Conservation (phyloP, 2,797 vertebrate genomes). For the Sebastes hubbsi region DNA sequence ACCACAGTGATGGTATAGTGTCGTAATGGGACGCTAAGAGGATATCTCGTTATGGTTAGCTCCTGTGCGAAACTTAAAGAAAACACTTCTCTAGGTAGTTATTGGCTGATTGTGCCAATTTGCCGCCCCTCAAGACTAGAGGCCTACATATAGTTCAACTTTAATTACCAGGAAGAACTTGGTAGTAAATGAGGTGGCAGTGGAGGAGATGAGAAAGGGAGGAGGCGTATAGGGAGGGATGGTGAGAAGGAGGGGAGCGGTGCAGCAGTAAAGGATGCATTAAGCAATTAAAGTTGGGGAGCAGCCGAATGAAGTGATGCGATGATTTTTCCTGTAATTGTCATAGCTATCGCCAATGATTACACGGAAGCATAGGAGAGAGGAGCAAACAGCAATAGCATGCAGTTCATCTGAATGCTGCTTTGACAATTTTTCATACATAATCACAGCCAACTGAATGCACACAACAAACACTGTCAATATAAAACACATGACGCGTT, state of each 20-base stretch:
- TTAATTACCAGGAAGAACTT: slow-evolving; percentile 74
- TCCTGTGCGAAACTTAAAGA: slow-evolving; percentile 14
- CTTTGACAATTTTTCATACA: slow-evolving; percentile 73
- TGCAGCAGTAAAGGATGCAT: slow-evolving; percentile 79
- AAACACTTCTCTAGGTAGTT: slow-evolving; percentile 28
- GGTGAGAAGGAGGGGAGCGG: slow-evolving; percentile 42
- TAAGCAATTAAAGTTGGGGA: slow-evolving; percentile 90
- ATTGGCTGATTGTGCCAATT: slow-evolving; percentile 49
- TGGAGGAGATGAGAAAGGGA: slow-evolving; percentile 56
- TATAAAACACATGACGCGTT: slow-evolving; percentile 45
- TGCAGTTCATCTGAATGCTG: slow-evolving; percentile 82
- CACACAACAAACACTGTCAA: slow-evolving; percentile 40
- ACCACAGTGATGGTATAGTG: neutral
- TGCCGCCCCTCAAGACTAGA: slow-evolving; percentile 20
- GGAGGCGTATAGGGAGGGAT: slow-evolving; percentile 26
- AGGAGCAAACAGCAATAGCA: slow-evolving; percentile 73
- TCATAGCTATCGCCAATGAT: slow-evolving; percentile 87
- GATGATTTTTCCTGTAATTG: slow-evolving; percentile 88
- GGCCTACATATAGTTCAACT: slow-evolving; percentile 52
- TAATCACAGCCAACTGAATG: slow-evolving; percentile 46
- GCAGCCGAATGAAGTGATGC: slow-evolving; percentile 82
- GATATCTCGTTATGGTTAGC: neutral
- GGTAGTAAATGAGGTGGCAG: slow-evolving; percentile 57
- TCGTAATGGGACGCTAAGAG: neutral
- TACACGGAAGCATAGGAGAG: slow-evolving; percentile 81